phyloP scores from a whole-genome alignment of 2,888 invertebrate genomes.

The Pheosia gnoma region DNA sequence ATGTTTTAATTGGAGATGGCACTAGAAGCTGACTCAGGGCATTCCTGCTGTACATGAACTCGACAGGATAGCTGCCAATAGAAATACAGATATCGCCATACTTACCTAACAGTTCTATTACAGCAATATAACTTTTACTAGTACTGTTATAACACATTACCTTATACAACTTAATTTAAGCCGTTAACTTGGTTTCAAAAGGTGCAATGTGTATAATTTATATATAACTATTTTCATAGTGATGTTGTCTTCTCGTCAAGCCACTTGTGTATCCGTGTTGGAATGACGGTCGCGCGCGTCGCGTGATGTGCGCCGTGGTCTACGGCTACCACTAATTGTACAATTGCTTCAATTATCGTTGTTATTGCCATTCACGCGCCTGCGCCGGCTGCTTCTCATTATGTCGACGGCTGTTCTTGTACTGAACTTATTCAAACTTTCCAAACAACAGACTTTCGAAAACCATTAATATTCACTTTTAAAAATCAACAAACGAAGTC shows the following conservation, averaged over 20 bases:
- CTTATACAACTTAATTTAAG: no score
- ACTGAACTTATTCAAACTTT: no score
- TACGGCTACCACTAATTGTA: slow-evolving; percentile 7
- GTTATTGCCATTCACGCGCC: slow-evolving; percentile 5
- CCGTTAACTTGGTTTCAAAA: no score
- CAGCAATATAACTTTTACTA: no score
- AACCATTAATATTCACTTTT: no score
- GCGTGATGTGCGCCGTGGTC: background rate
- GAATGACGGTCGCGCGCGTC: background rate
- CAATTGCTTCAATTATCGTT: slow-evolving; percentile 16
- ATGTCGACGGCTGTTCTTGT: background rate
- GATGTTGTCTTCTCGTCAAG: no score
- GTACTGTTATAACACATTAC: no score
- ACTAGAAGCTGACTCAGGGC: background rate
- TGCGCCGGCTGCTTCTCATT: slow-evolving; percentile 4
- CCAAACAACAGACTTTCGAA: no score
- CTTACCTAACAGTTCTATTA: no score
- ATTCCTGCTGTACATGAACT: background rate
- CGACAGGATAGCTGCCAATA: background rate
- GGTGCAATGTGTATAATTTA: no score
- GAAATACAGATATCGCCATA: background rate
- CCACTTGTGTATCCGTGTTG: background rate
- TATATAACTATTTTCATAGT: no score
- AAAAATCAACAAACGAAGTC: no score
- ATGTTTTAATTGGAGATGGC: background rate